A percentile compares a stretch with the other conserved stretches of the same genome.
Conservation (phyloP, 2,888 invertebrate species). For the Rhagium mordax region DNA sequence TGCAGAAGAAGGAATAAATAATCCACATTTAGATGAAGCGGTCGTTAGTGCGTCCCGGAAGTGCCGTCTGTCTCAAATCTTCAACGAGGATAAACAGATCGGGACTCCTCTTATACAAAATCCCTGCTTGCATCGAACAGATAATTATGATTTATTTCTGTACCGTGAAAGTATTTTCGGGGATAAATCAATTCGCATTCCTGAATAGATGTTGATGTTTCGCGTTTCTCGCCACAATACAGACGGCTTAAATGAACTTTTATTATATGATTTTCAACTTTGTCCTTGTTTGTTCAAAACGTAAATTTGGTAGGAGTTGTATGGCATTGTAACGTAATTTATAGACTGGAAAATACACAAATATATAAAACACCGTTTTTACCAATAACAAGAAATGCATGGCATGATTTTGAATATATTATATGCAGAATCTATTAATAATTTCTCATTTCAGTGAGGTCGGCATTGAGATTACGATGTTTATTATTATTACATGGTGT, state of each 20-base stretch:
- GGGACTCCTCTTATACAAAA: constrained; percentile 47
- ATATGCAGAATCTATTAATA: too few species aligned
- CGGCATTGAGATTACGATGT: too few species aligned
- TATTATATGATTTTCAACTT: constrained; percentile 23
- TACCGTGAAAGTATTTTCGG: constrained; percentile 40
- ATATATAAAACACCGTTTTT: too few species aligned
- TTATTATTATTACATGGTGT: too few species aligned
- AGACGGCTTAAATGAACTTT: constrained; percentile 27
- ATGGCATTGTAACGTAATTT: too few species aligned
- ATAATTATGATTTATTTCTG: constrained; percentile 58
- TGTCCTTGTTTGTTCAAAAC: not conserved
- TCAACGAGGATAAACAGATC: constrained; percentile 58
- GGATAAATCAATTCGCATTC: constrained; percentile 46
- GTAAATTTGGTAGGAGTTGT: too few species aligned
- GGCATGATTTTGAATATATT: too few species aligned
- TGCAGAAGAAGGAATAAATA: constrained; percentile 67
- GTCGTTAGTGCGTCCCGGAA: constrained; percentile 65
- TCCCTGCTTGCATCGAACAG: constrained; percentile 38
- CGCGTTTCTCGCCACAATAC: not conserved
- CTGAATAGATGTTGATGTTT: constrained; percentile 33
- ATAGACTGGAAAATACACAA: too few species aligned
- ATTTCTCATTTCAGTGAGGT: too few species aligned
- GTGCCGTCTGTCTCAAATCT: constrained; percentile 57
- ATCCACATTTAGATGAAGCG: constrained; percentile 68
- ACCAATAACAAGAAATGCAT: too few species aligned